These are phyloP conservation scores for Momotus momota DNA, from an alignment of 2,797 vertebrate species.

Conservation along the genomic window DNA sequence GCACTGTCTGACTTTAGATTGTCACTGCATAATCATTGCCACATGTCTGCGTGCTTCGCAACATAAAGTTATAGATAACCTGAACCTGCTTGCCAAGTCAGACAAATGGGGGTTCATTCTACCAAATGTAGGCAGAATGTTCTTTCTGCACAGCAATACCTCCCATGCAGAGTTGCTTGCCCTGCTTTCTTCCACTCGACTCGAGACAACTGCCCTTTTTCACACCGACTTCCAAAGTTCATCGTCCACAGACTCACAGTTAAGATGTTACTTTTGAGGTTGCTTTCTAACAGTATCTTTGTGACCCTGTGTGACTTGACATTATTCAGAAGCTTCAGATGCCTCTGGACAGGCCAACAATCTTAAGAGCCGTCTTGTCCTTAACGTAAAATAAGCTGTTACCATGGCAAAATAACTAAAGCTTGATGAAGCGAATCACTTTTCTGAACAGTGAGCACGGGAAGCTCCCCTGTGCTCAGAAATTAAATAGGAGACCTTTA, in stretches of 20 bases:
- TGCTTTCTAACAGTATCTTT: conserved; percentile 18
- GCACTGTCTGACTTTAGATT: conserved; percentile 46
- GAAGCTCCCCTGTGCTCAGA: not conserved
- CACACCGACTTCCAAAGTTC: conserved; percentile 23
- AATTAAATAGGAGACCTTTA: not conserved
- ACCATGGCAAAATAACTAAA: not conserved
- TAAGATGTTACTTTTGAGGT: not conserved
- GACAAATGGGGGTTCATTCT: conserved; percentile 9
- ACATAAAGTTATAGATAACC: conserved; percentile 50
- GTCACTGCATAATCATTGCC: conserved; percentile 38
- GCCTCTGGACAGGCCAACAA: conserved; percentile 7
- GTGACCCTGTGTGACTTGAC: not conserved
- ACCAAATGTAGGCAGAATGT: not conserved
- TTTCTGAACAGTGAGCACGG: not conserved
- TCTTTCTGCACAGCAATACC: not conserved
- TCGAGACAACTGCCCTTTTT: conserved; percentile 11
- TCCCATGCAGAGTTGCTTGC: conserved; percentile 21
- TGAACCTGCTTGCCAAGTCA: conserved; percentile 8
- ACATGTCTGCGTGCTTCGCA: conserved; percentile 14
- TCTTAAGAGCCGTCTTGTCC: not conserved
- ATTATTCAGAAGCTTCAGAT: not conserved
- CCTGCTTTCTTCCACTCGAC: conserved; percentile 28
- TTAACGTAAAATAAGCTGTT: not conserved
- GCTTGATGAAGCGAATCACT: not conserved
- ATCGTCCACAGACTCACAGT: not conserved